phyloP scores from a whole-genome alignment of 2,888 invertebrate genomes.

The Metopia argyrocephala region DNA sequence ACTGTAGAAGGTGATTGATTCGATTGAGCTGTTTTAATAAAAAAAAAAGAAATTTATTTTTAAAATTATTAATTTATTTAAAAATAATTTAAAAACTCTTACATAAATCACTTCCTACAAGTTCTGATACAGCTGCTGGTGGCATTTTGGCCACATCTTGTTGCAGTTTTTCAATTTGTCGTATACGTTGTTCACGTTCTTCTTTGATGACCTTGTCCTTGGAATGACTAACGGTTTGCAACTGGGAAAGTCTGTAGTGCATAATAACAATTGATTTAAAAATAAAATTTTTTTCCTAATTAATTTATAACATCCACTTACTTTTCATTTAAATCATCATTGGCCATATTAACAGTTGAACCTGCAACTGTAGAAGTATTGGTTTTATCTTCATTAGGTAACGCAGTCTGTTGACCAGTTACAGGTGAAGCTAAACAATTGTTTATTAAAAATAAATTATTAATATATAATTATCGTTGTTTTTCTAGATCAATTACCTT shows the following conservation, averaged over 20 bases:
- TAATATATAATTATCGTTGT: neutral
- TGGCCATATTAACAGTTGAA: conserved; percentile 63
- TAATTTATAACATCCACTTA: conserved; percentile 65
- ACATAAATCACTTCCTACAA: conserved; percentile 88
- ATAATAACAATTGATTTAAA: neutral
- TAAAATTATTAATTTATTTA: neutral
- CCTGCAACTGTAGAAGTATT: conserved; percentile 50
- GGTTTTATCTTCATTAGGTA: conserved; percentile 25
- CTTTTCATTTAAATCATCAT: conserved; percentile 75
- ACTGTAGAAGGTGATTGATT: conserved; percentile 89
- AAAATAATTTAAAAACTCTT: conserved; percentile 76
- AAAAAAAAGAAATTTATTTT: too few relatives aligned
- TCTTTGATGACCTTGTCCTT: conserved; percentile 87
- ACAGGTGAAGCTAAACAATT: conserved; percentile 14
- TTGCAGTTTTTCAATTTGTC: conserved; percentile 87
- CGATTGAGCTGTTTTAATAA: conserved; percentile 86
- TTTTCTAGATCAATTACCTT: conserved; percentile 28
- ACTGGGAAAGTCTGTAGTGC: conserved; percentile 80
- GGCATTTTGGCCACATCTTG: conserved; percentile 86
- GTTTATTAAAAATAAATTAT: neutral
- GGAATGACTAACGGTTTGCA: conserved; percentile 86
- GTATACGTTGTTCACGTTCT: conserved; percentile 86
- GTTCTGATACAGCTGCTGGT: conserved; percentile 85
- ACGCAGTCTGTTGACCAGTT: neutral
- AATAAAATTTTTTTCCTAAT: neutral